A percentile compares a stretch with the other conserved stretches of the same genome.
Evolutionary conservation across 2,888 invertebrate species (phyloP).

Genomic region (Oxystoma pomonae): DNA sequence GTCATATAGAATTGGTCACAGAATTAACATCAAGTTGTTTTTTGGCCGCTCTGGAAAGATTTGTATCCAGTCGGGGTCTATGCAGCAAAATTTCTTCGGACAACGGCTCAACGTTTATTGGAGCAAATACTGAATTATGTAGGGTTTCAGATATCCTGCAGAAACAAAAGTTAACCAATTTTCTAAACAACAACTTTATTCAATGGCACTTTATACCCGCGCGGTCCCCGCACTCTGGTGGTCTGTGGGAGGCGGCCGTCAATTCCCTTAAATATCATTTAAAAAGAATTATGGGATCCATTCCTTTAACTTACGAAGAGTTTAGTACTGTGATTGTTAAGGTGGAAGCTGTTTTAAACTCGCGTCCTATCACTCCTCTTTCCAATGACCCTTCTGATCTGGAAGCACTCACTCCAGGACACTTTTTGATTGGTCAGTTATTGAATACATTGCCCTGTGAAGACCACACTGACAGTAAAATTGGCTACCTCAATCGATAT

Average conservation of each 20-base stretch:
- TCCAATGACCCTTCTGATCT: conserved; percentile 17
- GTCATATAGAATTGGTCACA: conserved; percentile 19
- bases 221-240: conserved; percentile 31
- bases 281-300: conserved; percentile 25
- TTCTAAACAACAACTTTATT: conserved; percentile 11
- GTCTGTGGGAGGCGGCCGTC: conserved; percentile 34
- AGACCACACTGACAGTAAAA: conserved; percentile 10
- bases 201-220: conserved; percentile 31
- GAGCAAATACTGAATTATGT: too few species aligned
- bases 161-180: conserved; percentile 9
- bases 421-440: conserved; percentile 20
- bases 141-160: conserved; percentile 12
- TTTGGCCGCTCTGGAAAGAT: conserved; percentile 15
- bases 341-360: conserved; percentile 22
- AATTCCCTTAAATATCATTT: conserved; percentile 33
- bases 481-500: conserved; percentile 8
- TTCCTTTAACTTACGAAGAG: conserved; percentile 23
- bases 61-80: conserved; percentile 17
- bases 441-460: conserved; percentile 11
- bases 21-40: conserved; percentile 19
- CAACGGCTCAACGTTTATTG: too few species aligned
- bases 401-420: conserved; percentile 20
- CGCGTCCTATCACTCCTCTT: conserved; percentile 16
- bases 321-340: conserved; percentile 13
- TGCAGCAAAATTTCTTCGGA: conserved; percentile 17